Evolutionary conservation across 2,797 vertebrate genomes (phyloP), one percentile per base, ranked within the genome.

Genomic region (Picus viridis): DNA sequence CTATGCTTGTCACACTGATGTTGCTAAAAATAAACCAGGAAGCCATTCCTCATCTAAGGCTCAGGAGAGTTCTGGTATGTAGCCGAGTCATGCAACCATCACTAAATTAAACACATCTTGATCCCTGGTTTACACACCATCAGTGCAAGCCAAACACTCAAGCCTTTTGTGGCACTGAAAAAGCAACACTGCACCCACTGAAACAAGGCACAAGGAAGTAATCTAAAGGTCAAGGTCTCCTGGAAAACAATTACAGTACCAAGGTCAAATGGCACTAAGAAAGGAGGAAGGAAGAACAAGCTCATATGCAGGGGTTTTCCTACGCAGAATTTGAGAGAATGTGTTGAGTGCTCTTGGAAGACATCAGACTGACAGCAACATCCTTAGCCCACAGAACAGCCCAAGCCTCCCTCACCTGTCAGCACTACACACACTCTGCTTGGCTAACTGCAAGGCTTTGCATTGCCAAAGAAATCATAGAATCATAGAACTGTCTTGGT

Each of bases 21-120:
- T n/a, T 74, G 77, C 92, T 93, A 93, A 96, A 97, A 96, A 96
- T 94, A 95, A 95, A 95, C 63, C 68, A 93, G 91, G 86, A 94
- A 95, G 86, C 80, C 84, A 89, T 95, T 95, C 92, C 83, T 92
- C 92, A 95, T 88, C 78, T 83, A 80, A 87, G 74, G 86, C 88
- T 83, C 92, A 75, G 88, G 93, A 96, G 93, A 81, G 58, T 68
- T 95, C 85, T 85, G 87, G 89, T 84, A 96, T 84, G 89, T 57
- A 82, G 91, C 93, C 88, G 94, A 97, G 93, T 93, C 86, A 90
- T 29, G 24, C 78, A 87, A 72, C 27, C 74, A 81, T 64, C 82
- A 85, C 85, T 83, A 75, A 80, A 90, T 80, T 70, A 86, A 94
- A 95, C 76, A 86, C 59, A 58, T 86, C 54, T 88, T 64, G 61